Evolutionary conservation across 1,140 invertebrate species (phyloP).

Genomic region (Drosophila suzukii): DNA sequence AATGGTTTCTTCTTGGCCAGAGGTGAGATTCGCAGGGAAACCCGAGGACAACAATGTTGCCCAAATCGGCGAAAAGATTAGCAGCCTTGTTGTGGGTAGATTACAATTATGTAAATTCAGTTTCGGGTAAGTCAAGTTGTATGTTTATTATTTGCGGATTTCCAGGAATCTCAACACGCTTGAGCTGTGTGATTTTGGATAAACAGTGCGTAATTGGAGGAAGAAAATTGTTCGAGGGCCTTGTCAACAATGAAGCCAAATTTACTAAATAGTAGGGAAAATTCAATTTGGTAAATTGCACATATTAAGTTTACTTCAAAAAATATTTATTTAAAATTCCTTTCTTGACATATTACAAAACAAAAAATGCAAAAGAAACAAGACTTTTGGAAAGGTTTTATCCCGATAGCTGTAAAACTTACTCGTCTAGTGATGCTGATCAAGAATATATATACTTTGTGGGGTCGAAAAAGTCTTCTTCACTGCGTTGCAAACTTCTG

Average conservation of each 20-base stretch:
- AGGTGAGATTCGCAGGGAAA: background rate
- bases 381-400: too few relatives aligned
- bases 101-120: conserved; percentile 38
- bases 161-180: conserved; percentile 5
- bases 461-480: too few relatives aligned
- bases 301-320: too few relatives aligned
- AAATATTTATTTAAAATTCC: too few relatives aligned
- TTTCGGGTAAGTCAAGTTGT: conserved; percentile 2
- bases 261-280: too few relatives aligned
- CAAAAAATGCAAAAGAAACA: too few relatives aligned
- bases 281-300: too few relatives aligned
- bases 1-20: conserved; percentile 25
- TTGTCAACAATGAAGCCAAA: background rate
- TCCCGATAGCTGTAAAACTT: too few relatives aligned
- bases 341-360: too few relatives aligned
- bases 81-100: conserved; percentile 25
- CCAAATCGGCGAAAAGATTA: conserved; percentile 36
- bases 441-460: too few relatives aligned
- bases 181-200: conserved; percentile 4
- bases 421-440: too few relatives aligned
- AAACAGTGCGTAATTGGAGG: background rate
- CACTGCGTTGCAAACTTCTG: too few relatives aligned
- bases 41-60: conserved; percentile 33
- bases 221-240: background rate
- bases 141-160: conserved; percentile 11